phyloP scores from a whole-genome alignment of 1,140 invertebrate genomes.

The Drosophila mojavensis region DNA sequence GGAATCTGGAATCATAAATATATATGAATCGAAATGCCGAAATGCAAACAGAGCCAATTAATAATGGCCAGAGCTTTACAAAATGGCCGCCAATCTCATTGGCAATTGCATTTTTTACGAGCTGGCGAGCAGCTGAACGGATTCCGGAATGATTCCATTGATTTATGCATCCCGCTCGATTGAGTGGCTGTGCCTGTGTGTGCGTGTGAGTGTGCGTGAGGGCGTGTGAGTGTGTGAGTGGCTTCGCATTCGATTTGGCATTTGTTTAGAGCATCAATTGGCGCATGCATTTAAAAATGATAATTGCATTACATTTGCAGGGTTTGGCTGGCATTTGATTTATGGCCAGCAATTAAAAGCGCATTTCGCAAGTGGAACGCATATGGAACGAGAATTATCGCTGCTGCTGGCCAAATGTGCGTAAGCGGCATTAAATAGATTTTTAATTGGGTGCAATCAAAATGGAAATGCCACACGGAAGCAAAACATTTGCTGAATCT shows the following conservation, averaged over 20 bases:
- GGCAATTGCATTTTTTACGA: conserved; percentile 64
- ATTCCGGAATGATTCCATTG: conserved; percentile 39
- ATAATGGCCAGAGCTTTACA: conserved; percentile 58
- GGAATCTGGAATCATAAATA: conserved; percentile 50
- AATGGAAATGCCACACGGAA: conserved; percentile 52
- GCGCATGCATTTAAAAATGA: conserved; percentile 49
- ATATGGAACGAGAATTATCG: conserved; percentile 21
- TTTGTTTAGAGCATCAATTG: conserved; percentile 37
- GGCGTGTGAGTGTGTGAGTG: not conserved
- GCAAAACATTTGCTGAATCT: conserved; percentile 1
- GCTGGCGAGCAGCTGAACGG: conserved; percentile 13
- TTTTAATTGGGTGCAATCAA: conserved; percentile 71
- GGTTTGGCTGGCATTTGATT: conserved; percentile 51
- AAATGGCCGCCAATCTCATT: conserved; percentile 66
- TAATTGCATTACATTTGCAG: conserved; percentile 42
- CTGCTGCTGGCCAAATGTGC: conserved; percentile 1
- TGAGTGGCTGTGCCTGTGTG: not conserved
- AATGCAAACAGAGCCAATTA: conserved; percentile 65
- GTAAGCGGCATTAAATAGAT: conserved; percentile 62
- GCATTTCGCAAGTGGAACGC: conserved; percentile 50
- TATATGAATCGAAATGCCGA: conserved; percentile 42
- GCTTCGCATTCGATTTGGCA: conserved; percentile 19
- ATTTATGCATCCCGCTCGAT: conserved; percentile 58
- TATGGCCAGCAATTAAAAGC: conserved; percentile 73
- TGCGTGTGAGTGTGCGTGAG: not conserved